phyloP scores from a whole-genome alignment of 1,140 invertebrate species.

The Saccostrea glomerata region DNA sequence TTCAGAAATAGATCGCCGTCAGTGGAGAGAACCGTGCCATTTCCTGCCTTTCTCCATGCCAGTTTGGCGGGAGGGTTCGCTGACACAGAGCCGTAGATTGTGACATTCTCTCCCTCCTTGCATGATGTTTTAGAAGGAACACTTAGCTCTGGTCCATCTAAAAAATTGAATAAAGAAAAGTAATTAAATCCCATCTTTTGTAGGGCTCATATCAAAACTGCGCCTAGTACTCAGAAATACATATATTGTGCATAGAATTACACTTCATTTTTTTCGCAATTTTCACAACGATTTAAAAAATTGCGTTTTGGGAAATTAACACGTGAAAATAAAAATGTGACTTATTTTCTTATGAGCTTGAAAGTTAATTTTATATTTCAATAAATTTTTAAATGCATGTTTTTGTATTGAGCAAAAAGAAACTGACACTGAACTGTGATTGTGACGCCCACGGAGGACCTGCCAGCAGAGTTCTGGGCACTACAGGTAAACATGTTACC shows the following conservation, averaged over 20 bases:
- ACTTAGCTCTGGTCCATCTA: not conserved
- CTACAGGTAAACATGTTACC: not conserved
- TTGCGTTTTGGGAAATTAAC: no score
- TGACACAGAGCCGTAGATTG: not conserved
- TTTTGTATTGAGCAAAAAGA: not conserved
- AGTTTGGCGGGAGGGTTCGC: not conserved
- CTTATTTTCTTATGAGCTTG: no score
- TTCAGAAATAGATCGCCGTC: not conserved
- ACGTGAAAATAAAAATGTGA: no score
- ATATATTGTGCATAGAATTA: no score
- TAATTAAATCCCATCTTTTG: no score
- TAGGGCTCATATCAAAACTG: no score
- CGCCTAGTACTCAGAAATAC: no score
- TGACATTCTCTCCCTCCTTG: not conserved
- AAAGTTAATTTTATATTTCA: no score
- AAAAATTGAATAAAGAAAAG: not conserved
- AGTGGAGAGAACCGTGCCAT: not conserved
- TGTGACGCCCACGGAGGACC: not conserved
- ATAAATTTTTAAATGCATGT: no score
- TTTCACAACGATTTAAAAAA: no score
- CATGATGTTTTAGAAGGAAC: not conserved
- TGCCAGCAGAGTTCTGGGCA: not conserved
- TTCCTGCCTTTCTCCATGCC: not conserved
- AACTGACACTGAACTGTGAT: conserved; percentile 3
- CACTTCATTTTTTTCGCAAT: no score